These are phyloP conservation scores for Lissonota sp. DNA, from an alignment of 2,888 invertebrate genomes.

Conservation along the genomic window DNA sequence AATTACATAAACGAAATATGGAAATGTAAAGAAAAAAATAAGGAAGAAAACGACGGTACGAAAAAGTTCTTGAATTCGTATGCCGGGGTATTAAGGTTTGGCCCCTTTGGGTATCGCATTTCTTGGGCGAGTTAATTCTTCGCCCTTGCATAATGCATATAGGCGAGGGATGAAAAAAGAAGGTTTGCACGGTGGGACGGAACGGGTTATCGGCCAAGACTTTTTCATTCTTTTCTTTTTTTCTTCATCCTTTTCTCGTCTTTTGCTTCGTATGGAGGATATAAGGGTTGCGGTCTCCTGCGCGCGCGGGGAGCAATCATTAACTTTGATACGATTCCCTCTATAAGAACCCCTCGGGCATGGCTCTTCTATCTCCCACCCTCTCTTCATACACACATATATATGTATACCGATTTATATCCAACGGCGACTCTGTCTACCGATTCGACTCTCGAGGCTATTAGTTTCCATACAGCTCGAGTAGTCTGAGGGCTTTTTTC, in stretches of 20 bases:
- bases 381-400: constrained; percentile 5
- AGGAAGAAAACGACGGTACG: constrained; percentile 3
- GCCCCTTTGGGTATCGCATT: constrained; percentile 65
- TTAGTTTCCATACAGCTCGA: constrained; percentile 60
- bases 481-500: constrained; percentile 21
- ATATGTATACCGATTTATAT: constrained; percentile 8
- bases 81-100: constrained; percentile 64
- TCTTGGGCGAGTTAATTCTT: constrained; percentile 67
- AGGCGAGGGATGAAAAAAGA: constrained; percentile 67
- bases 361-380: constrained; percentile 8
- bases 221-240: constrained; percentile 15
- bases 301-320: constrained; percentile 47
- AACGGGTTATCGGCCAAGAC: constrained; percentile 51
- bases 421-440: constrained; percentile 19
- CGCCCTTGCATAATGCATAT: constrained; percentile 73
- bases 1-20: constrained; percentile 13
- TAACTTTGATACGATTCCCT: constrained; percentile 56
- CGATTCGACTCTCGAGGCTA: constrained; percentile 48
- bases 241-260: not conserved
- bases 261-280: constrained; percentile 24
- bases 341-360: constrained; percentile 27
- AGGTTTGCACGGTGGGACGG: constrained; percentile 52
- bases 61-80: constrained; percentile 63
- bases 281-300: constrained; percentile 1
- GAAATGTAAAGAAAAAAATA: constrained; percentile 45